Evolutionary conservation across 2,888 invertebrate genomes (phyloP), one percentile per base, ranked within the genome.

Genomic region (Xestia xanthographa): DNA sequence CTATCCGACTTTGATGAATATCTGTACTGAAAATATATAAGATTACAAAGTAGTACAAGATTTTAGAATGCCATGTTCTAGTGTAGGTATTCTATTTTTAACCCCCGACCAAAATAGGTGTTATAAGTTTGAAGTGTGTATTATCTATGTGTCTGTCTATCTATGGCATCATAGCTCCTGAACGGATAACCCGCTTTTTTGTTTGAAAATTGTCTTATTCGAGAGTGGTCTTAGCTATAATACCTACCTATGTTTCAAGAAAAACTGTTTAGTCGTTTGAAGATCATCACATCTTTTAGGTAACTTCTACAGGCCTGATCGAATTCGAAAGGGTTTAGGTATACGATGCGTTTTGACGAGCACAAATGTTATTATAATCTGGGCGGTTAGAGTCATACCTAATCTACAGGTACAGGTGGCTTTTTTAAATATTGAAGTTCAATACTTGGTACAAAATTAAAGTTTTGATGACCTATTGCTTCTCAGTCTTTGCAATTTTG

Each of bases 1-100:
- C 94, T 96, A 90, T 98, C 98, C 67, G 88, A 91, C 41, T 82
- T 91, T 22, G 97, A 97, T 34, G 98, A 94, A 93, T 97, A 98
- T 89, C 97, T 97, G 90, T 97, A 98, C 98, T 97, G 93, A 82
- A 97, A 92, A 82, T 50, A 82, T 77, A 86, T 66, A 53, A 11
- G 20, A 72, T 26, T n/a, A 41, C 66, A 75, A 66, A 82, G 71
- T 56, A 67, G 62, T 68, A 62, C 72, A 63, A 69, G 12, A 74
- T 11, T 67, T 41, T 56, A 14, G 0, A 22, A 43, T 50, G 17
- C 0, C 38, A 50, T n/a, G 26, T 53, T 48, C 9, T 60, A 43
- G 17, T 38, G 26, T 56, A 56, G 5, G n/a, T 48, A 43, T 29
- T 75, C 38, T 17, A 26, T 8, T 45, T 29, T 26, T 56, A 56